Percentiles rank a stretch among this genome's conserved stretches.
Conservation (phyloP, 2,113 vertebrate species). For the Collichthys lucidus region DNA sequence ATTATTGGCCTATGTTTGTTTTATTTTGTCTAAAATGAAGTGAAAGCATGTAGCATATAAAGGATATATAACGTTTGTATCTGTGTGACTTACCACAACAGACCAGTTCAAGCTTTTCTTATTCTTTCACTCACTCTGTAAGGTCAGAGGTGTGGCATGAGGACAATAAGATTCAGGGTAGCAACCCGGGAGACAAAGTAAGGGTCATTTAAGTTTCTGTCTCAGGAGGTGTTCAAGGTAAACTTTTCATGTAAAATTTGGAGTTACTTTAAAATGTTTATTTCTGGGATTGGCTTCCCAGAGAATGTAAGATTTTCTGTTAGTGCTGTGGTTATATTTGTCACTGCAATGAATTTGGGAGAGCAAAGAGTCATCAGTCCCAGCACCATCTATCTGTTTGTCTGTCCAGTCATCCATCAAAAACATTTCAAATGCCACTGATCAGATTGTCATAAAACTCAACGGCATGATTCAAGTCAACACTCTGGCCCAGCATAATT, state of each 20-base stretch:
- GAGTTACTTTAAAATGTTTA: not conserved
- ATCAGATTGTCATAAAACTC: not conserved
- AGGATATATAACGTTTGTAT: not conserved
- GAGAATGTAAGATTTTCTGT: not conserved
- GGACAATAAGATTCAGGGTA: conserved; percentile 7
- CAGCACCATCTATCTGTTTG: not conserved
- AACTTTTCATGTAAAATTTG: conserved; percentile 12
- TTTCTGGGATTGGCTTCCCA: not conserved
- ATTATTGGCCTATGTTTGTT: not conserved
- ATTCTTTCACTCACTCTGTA: not conserved
- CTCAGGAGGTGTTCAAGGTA: not conserved
- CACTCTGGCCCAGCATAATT: not conserved
- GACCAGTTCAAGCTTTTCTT: not conserved
- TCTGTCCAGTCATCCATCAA: conserved; percentile 1
- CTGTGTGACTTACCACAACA: not conserved
- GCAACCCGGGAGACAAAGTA: not conserved
- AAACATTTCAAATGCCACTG: conserved; percentile 4
- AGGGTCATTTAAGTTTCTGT: not conserved
- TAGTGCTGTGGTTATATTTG: not conserved
- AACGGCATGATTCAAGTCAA: not conserved
- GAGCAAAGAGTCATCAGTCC: not conserved
- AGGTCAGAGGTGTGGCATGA: conserved; percentile 15
- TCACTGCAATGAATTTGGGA: not conserved
- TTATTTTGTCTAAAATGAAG: not conserved
- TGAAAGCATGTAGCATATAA: not conserved